These are phyloP conservation scores for Eristalis pertinax DNA, from an alignment of 2,888 invertebrate species.

Conservation along the genomic window DNA sequence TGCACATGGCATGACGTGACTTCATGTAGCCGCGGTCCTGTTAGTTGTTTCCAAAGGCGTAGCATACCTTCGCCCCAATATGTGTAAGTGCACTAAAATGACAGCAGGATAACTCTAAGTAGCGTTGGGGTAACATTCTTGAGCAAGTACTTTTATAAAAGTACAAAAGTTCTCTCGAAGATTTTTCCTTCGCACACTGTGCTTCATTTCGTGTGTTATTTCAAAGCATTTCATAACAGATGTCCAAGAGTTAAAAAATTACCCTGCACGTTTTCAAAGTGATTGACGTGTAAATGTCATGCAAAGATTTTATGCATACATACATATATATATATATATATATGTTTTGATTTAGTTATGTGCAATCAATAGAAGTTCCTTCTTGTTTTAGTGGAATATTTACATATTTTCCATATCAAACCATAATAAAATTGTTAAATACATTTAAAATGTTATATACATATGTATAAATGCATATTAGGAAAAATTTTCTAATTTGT, in stretches of 20 bases:
- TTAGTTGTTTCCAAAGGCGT: constrained; percentile 55
- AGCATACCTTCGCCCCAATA: constrained; percentile 46
- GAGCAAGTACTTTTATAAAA: constrained; percentile 49
- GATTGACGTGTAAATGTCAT: constrained; percentile 70
- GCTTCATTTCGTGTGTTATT: constrained; percentile 33
- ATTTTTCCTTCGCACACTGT: constrained; percentile 42
- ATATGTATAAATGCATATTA: too few relatives aligned
- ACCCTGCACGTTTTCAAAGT: constrained; percentile 52
- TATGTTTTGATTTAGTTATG: neutral
- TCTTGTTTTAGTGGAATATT: neutral
- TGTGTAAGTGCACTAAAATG: constrained; percentile 49
- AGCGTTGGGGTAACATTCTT: constrained; percentile 36
- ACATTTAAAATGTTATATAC: too few relatives aligned
- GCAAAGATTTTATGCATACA: constrained; percentile 34
- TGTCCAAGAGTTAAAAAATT: constrained; percentile 62
- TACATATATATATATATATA: neutral
- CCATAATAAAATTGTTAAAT: too few relatives aligned
- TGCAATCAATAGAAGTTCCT: neutral
- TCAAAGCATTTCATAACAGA: constrained; percentile 57
- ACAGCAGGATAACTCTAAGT: constrained; percentile 25
- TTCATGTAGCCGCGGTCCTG: constrained; percentile 29
- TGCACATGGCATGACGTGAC: constrained; percentile 69
- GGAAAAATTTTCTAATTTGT: too few relatives aligned
- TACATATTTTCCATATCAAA: neutral
- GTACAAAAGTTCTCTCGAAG: constrained; percentile 54